These are phyloP conservation scores for Macaria liturata DNA, from an alignment of 2,888 invertebrate species.

Conservation along the genomic window DNA sequence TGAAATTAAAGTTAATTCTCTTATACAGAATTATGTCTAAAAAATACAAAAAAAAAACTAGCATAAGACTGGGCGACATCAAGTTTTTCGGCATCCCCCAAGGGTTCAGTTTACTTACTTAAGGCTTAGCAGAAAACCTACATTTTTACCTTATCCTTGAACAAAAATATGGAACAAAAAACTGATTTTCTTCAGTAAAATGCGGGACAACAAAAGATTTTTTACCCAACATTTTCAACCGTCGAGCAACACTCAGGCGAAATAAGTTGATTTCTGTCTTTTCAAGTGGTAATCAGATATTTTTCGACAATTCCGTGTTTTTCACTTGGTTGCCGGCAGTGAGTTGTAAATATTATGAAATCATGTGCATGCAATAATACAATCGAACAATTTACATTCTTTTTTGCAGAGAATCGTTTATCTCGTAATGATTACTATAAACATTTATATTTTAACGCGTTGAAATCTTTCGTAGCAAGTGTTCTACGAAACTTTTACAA, in stretches of 20 bases:
- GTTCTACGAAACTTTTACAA: too few species aligned
- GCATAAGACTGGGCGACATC: slow-evolving; percentile 1
- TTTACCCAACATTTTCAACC: slow-evolving; percentile 20
- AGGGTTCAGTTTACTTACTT: slow-evolving; percentile 6
- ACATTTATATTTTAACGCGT: too few species aligned
- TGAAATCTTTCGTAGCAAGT: too few species aligned
- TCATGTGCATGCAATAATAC: too few species aligned
- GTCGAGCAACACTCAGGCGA: slow-evolving; percentile 20
- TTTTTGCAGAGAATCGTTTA: too few species aligned
- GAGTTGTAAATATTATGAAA: too few species aligned
- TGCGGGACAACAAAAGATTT: slow-evolving; percentile 25
- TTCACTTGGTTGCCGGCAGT: too few species aligned
- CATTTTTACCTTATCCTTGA: slow-evolving; percentile 21
- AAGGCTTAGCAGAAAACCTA: slow-evolving; percentile 11
- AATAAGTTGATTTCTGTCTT: slow-evolving; percentile 33
- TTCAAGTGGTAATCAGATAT: slow-evolving; percentile 1
- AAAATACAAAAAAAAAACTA: slow-evolving; percentile 4
- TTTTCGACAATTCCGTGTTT: too few species aligned
- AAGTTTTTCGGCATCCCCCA: slow-evolving; percentile 4
- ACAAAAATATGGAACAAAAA: slow-evolving; percentile 22
- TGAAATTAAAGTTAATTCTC: too few species aligned
- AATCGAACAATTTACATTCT: too few species aligned
- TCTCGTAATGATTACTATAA: too few species aligned
- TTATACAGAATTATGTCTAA: background rate
- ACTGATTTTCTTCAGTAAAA: slow-evolving; percentile 20